Evolutionary conservation across 64 coral and sea anemone species (phyloP), one percentile per base, ranked within the genome.

Genomic region (Acropora yongei): DNA sequence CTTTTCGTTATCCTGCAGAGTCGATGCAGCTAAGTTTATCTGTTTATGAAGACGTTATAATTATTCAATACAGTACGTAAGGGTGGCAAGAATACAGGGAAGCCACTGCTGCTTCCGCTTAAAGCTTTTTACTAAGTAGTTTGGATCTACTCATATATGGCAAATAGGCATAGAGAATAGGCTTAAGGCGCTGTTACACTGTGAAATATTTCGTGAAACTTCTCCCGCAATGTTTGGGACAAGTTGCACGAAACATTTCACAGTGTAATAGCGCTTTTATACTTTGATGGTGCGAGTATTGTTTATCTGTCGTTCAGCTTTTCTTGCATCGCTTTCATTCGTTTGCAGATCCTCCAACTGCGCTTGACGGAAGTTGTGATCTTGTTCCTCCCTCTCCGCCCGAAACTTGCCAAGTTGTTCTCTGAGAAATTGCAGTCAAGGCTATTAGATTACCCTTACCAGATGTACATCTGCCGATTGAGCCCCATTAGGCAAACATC

Each of bases 381-480:
- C 67, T 71, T 71, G 67, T 71, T 71, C 67, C 19, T 71, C 67
- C 2, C 5, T 71, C 13, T 71, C 67, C 67, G 67, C 2, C 67
- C 67, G 67, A 1, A 71, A 71, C 67, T 71, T 71, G 67, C 19
- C 67, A 71, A 71, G 3, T 71, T 71, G 67, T 71, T 71, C 67
- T 71, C 67, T 71, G 67, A 8, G 67, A 71, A 71, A 71, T 71
- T 71, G 67, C 5, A 71, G 67, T 71, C 67, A 71, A 71, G 67
- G 67, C 67, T 71, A 71, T 71, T 14, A 71, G 67, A 2, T 71
- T 71, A 11, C 8, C 50, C 67, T 5, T 71, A 71, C 11, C 67
- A 71, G 67, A 4, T 71, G 13, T 71, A 71, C 67, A 71, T 71
- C 5, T 71, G 67, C 67, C 5, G 67, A 71, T 71, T 71, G 67